Evolutionary conservation across 2,888 invertebrate genomes (phyloP).

Genomic region (Sinhomidia bicolor): DNA sequence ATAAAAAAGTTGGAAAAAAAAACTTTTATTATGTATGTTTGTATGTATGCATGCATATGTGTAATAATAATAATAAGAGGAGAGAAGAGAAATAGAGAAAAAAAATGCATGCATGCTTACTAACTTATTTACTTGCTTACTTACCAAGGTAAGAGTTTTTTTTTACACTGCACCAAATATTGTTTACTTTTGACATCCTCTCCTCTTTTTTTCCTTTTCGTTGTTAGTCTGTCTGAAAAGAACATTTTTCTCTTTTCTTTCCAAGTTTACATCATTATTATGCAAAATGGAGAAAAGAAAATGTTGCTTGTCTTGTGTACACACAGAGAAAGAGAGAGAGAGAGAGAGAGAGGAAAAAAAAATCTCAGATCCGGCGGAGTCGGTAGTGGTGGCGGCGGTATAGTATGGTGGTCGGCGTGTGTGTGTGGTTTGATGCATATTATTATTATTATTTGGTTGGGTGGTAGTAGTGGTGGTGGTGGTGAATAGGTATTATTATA

Average conservation of each 20-base stretch:
- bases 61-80: too few species aligned
- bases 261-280: conserved; percentile 16
- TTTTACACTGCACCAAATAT: conserved; percentile 18
- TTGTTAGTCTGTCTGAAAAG: neutral
- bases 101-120: neutral
- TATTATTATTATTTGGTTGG: neutral
- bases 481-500: neutral
- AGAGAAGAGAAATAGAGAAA: neutral
- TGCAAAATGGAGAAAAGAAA: neutral
- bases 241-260: neutral
- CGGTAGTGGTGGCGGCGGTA: neutral
- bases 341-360: too few species aligned
- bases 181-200: conserved; percentile 26
- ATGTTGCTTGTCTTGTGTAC: neutral
- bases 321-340: too few species aligned
- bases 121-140: conserved; percentile 1
- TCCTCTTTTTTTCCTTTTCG: neutral
- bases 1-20: too few species aligned
- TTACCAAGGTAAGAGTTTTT: neutral
- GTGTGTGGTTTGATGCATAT: neutral
- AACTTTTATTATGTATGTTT: too few species aligned
- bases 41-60: too few species aligned
- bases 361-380: neutral
- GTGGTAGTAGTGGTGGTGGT: neutral
- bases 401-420: neutral